phyloP scores from a whole-genome alignment of 2,113 vertebrate genomes.

The Coracopsis vasa region DNA sequence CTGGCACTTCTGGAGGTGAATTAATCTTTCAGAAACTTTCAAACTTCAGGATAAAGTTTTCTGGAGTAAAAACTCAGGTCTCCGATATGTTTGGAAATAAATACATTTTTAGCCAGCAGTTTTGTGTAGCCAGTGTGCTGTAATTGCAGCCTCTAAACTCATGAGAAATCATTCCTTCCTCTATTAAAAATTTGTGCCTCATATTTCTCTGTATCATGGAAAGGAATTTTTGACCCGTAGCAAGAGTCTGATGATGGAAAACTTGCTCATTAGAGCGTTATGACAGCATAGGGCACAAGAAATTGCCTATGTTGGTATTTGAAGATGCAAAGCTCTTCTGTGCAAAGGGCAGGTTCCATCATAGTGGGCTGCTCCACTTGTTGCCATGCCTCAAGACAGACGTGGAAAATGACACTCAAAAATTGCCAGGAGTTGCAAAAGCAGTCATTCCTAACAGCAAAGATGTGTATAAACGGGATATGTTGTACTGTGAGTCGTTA shows the following conservation, averaged over 20 bases:
- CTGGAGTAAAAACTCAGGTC: neutral
- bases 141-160: neutral
- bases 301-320: neutral
- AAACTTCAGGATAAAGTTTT: neutral
- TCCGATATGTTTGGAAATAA: neutral
- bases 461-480: neutral
- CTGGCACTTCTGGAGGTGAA: neutral
- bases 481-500: neutral
- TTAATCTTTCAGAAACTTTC: neutral
- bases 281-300: neutral
- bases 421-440: neutral
- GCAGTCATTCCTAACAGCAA: neutral
- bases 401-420: neutral
- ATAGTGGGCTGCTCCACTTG: neutral
- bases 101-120: neutral
- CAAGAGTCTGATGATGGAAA: neutral
- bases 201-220: neutral
- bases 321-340: neutral
- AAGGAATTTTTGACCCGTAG: neutral
- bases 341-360: neutral
- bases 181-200: neutral
- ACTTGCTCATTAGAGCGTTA: rapidly evolving
- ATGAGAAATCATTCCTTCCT: neutral
- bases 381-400: neutral
- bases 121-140: neutral